phyloP scores from a whole-genome alignment of 2,113 vertebrate genomes.

The Ctenomys sociabilis region DNA sequence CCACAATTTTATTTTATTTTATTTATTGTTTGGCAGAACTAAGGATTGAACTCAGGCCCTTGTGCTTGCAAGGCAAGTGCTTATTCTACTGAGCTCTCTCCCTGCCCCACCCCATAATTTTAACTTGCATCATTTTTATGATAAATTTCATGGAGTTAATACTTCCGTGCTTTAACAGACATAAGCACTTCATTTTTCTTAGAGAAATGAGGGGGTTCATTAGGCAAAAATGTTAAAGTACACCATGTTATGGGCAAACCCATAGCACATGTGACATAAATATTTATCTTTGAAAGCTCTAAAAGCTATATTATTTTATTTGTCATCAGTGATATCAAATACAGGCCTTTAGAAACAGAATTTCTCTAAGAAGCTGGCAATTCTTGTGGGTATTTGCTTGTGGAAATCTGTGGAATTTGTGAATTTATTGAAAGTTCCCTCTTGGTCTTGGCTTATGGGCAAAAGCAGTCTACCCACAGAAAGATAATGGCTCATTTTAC shows the following conservation, averaged over 20 bases:
- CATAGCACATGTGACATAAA: neutral
- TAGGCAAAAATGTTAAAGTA: neutral
- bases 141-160: neutral
- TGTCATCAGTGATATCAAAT: neutral
- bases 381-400: too few species aligned
- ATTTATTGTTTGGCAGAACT: too few species aligned
- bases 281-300: neutral
- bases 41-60: too few species aligned
- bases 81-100: too few species aligned
- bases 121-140: neutral
- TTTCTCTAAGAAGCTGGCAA: neutral
- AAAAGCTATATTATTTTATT: neutral
- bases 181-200: neutral
- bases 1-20: neutral
- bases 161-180: neutral
- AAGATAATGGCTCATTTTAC: neutral
- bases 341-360: neutral
- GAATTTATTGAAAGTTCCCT: neutral
- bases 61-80: too few species aligned
- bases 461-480: neutral
- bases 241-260: neutral
- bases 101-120: neutral
- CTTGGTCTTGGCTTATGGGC: neutral
- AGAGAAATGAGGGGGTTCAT: neutral
- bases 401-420: neutral